A percentile compares a stretch with the other conserved stretches of the same genome.
phyloP scores from a whole-genome alignment of 2,888 invertebrate species.

The Leptogaster cylindrica region DNA sequence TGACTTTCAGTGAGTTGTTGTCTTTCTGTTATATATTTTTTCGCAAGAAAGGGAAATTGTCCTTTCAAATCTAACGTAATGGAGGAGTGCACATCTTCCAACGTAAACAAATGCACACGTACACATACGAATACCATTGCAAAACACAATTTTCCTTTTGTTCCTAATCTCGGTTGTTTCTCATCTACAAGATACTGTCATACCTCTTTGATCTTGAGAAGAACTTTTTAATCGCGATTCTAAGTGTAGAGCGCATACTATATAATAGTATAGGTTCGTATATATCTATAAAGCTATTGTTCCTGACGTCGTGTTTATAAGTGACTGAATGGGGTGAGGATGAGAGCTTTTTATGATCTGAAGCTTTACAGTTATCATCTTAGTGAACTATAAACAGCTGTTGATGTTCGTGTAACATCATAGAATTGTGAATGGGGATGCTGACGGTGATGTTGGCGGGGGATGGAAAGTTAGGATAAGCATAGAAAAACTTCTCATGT shows the following conservation, averaged over 20 bases:
- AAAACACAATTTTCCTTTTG: constrained; percentile 2
- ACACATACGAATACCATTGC: background rate
- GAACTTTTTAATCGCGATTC: constrained; percentile 13
- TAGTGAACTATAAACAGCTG: constrained; percentile 15
- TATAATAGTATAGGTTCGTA: no score
- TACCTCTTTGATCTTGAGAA: constrained; percentile 5
- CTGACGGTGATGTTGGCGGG: no score
- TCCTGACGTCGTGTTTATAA: background rate
- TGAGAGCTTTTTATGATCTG: background rate
- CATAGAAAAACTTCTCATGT: constrained; percentile 1
- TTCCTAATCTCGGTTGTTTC: background rate
- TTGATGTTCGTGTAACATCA: background rate
- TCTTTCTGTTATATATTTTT: no score
- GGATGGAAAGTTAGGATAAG: no score
- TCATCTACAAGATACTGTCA: background rate
- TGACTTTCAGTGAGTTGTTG: background rate
- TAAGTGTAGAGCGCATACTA: no score
- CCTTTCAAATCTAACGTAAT: background rate
- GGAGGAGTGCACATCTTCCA: background rate
- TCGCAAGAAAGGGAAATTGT: no score
- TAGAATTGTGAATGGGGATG: no score
- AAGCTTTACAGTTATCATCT: background rate
- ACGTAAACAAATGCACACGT: background rate
- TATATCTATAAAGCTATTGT: constrained; percentile 1
- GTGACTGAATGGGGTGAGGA: background rate